Base-by-base conservation (phyloP, 1,140 invertebrate species). In the Bombus vancouverensis region DNA sequence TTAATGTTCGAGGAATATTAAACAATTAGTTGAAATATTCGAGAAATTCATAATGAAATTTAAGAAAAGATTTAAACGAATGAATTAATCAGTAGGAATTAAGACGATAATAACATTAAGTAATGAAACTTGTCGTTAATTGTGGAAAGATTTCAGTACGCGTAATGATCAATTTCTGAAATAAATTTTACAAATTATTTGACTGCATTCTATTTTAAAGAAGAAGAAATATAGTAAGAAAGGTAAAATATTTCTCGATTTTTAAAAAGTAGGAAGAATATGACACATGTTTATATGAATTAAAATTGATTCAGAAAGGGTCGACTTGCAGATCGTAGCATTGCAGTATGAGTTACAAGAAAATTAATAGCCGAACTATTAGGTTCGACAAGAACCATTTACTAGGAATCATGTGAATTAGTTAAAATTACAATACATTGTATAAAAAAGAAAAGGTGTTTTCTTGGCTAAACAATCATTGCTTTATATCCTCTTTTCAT, bases 381-480 rank as follows among this genome's bases (percentile, higher is more conserved):
- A 70, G 66, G 73, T 71, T 70, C 53, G 83, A 85, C 77, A 66
- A 78, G 57, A 72, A 65, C 6, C 68, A 80, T 65, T 85, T 65
- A 80, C 34, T 85, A 80, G 77, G 32, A 85, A 71, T 32, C 47
- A 34, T 72, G 79, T 74, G 73, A 83, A 57, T 78, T 83, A 83
- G 83, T 65, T 57, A 85, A 72, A 85, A 85, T 85, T 85, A 85
- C 77, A 85, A 80, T 85, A 85, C 83, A 85, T 85, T 85, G 78
- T 80, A 85, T 80, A 80, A 85, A 85, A 85, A 85, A 85, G 39
- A 62, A 72, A 32, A 62, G 28, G 59, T 28, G 59, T 62, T 62
- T 62, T 62, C 59, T 59, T 2, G 37, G 3, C 15, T n/a, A 28
- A n/a, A 65, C 13, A 37, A 39, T 79, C 25, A 18, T 79, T 80